phyloP scores from a whole-genome alignment of 2,113 vertebrate species.

The Mesitornis unicolor region DNA sequence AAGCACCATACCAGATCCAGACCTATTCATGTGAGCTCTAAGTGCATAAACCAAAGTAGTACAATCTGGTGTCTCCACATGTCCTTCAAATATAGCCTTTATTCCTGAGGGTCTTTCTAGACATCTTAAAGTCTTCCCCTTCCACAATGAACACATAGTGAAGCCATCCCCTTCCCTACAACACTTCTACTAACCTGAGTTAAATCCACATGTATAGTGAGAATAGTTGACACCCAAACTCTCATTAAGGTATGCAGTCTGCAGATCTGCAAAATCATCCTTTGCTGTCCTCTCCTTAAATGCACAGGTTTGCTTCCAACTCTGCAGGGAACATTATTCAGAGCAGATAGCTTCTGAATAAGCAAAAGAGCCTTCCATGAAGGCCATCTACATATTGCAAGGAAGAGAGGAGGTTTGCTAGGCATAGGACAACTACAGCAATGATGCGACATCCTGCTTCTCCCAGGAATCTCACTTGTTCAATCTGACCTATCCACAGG shows the following conservation, averaged over 20 bases:
- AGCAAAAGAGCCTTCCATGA: background rate
- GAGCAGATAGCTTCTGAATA: background rate
- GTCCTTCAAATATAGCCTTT: background rate
- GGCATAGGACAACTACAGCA: background rate
- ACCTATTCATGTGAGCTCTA: background rate
- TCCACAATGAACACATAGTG: background rate
- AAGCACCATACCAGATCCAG: background rate
- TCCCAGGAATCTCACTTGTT: background rate
- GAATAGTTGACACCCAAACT: background rate
- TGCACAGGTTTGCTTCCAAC: background rate
- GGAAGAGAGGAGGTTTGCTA: background rate
- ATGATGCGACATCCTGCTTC: background rate
- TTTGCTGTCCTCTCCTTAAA: background rate
- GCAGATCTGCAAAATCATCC: background rate
- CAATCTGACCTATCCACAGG: constrained; percentile 72
- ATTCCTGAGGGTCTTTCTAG: background rate
- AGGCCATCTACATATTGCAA: background rate
- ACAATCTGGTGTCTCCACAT: background rate
- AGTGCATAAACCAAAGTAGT: background rate
- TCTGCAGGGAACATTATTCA: background rate
- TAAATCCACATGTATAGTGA: background rate
- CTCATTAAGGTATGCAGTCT: background rate
- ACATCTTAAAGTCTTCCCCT: background rate
- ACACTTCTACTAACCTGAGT: background rate
- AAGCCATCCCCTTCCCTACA: background rate